Percentiles rank a stretch among this genome's conserved stretches.
phyloP scores from a whole-genome alignment of 2,888 invertebrate species.

The Lumbricus terrestris region DNA sequence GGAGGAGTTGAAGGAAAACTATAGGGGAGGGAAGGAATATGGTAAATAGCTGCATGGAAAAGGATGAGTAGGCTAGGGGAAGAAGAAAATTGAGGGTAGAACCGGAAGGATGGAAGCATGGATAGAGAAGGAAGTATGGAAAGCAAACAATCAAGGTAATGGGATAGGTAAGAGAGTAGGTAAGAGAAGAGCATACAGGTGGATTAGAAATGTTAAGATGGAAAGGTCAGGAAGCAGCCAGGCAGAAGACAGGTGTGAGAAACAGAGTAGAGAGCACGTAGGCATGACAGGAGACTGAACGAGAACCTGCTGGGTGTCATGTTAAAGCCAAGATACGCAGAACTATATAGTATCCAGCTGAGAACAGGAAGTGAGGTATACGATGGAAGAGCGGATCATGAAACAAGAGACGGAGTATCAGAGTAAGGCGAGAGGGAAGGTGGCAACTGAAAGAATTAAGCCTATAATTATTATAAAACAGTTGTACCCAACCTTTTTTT shows the following conservation, averaged over 20 bases:
- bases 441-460: too few species aligned
- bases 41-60: neutral
- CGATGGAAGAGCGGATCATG: neutral
- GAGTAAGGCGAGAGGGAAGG: neutral
- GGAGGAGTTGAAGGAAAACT: neutral
- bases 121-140: neutral
- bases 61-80: neutral
- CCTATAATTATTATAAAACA: too few species aligned
- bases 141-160: neutral
- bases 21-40: neutral
- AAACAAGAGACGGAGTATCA: neutral
- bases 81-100: neutral
- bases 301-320: too few species aligned
- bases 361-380: neutral
- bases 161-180: neutral
- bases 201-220: too few species aligned
- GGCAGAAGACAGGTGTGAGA: neutral
- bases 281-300: neutral
- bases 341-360: too few species aligned
- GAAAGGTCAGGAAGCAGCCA: too few species aligned
- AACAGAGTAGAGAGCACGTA: neutral
- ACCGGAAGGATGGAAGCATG: neutral
- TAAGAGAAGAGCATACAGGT: neutral
- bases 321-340: too few species aligned
- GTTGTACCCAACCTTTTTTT: too few species aligned